Base-by-base conservation (phyloP, 2,888 invertebrate species). In the Kuschelorhynchus macadamiae region DNA sequence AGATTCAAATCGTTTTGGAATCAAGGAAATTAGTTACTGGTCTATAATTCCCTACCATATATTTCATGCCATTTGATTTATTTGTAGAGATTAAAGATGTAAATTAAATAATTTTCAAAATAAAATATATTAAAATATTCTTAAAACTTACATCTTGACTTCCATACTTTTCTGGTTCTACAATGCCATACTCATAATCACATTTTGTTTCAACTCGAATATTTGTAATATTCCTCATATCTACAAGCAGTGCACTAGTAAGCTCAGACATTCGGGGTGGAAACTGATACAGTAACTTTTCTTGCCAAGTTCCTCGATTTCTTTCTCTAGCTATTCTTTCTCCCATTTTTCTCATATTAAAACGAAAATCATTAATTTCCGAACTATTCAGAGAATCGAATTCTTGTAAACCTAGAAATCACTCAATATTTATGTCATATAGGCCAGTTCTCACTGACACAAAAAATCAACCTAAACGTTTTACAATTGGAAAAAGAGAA, bases 351-450 rank as follows among this genome's bases (percentile, higher is more conserved):
- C 92, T 85, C 92, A 96, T 95, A 81, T 92, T 91, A 82, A 90
- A 90, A 4, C 96, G 90, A 83, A 97, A 97, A 81, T 96, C 94
- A 82, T 94, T 94, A 11, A 95, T 92, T 84, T 95, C 95, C 0
- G 92, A 89, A 83, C 91, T 92, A 76, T 90, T 89, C 52, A 93
- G 83, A 7, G 89, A 87, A 76, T 92, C 92, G 83, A 94, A 93
- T 81, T 94, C 93, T 78, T 91, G 90, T 71, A 92, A 83, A 81
- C 90, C 90, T 90, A 75, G 67, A 76, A 72, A 56, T 18, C 62
- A 66, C 49, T 39, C 20, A 39, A 53, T 9, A 1, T 7, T n/a
- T 1, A 2, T 1, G 12, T 12, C 9, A 33, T 12, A 39, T 12
- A 39, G 39, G 11, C 3, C 11, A 39, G 11, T 3, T 39, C 14